A percentile compares a stretch with the other conserved stretches of the same genome.
These are phyloP conservation scores for Nycticorax nycticorax DNA, from an alignment of 2,113 vertebrate genomes.

Conservation along the genomic window DNA sequence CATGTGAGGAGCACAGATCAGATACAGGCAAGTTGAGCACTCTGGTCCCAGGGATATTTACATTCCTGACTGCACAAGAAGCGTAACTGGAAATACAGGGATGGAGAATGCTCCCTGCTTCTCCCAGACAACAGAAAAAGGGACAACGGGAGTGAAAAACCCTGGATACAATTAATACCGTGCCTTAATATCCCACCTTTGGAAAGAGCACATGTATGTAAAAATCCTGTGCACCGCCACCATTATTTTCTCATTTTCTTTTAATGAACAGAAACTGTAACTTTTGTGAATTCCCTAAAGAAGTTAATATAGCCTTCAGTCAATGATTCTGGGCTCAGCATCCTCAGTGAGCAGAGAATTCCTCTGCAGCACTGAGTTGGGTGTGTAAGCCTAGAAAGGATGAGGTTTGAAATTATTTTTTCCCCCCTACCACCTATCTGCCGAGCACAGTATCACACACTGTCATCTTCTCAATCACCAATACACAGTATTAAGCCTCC, in stretches of 20 bases:
- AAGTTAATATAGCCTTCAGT: background rate
- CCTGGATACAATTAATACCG: background rate
- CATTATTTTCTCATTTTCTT: background rate
- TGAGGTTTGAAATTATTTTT: background rate
- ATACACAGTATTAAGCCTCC: background rate
- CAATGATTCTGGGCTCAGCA: background rate
- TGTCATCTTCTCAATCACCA: background rate
- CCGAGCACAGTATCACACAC: background rate
- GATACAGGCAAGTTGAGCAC: background rate
- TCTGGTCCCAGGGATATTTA: background rate
- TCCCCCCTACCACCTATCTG: background rate
- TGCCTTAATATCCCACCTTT: background rate
- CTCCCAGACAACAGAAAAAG: background rate
- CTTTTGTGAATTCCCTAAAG: background rate
- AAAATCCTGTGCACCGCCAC: background rate
- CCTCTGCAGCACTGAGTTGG: background rate
- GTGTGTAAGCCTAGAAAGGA: background rate
- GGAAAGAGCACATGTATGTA: background rate
- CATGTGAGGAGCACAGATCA: background rate
- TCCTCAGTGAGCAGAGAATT: background rate
- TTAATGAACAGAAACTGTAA: background rate
- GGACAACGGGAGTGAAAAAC: rapidly evolving
- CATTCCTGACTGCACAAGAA: background rate
- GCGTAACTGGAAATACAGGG: background rate
- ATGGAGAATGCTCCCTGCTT: background rate